phyloP scores from a whole-genome alignment of 2,888 invertebrate species.

The Heliconius ismenius region DNA sequence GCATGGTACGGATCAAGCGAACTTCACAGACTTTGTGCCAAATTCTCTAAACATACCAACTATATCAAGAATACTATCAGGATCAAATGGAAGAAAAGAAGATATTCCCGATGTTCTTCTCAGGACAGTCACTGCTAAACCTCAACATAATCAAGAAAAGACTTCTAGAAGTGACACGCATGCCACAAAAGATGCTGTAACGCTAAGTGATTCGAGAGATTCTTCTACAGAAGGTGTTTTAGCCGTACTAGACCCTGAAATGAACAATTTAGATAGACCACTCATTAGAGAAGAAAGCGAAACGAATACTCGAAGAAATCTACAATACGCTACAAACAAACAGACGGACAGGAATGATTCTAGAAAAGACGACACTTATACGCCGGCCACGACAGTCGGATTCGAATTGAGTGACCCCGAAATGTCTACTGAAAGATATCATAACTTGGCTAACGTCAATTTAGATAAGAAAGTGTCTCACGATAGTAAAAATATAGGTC shows the following conservation, averaged over 20 bases:
- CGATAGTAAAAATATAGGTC: slow-evolving; percentile 65
- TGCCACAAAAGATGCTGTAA: slow-evolving; percentile 74
- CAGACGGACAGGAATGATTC: slow-evolving; percentile 60
- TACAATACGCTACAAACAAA: slow-evolving; percentile 75
- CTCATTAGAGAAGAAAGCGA: slow-evolving; percentile 76
- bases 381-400: slow-evolving; percentile 74
- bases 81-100: slow-evolving; percentile 91
- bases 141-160: slow-evolving; percentile 72
- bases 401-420: slow-evolving; percentile 76
- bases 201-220: slow-evolving; percentile 71
- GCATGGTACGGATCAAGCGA: slow-evolving; percentile 72
- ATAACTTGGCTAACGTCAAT: slow-evolving; percentile 83
- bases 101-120: slow-evolving; percentile 90
- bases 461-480: slow-evolving; percentile 75
- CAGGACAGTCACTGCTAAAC: slow-evolving; percentile 84
- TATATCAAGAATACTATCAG: slow-evolving; percentile 91
- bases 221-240: slow-evolving; percentile 76
- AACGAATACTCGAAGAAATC: slow-evolving; percentile 76
- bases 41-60: slow-evolving; percentile 89
- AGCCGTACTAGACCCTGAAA: slow-evolving; percentile 77
- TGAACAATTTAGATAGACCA: slow-evolving; percentile 79
- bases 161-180: slow-evolving; percentile 73
- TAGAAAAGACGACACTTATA: slow-evolving; percentile 64
- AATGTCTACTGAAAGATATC: slow-evolving; percentile 80
- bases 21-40: slow-evolving; percentile 85